These are phyloP conservation scores for Tenualosa ilisha DNA, from an alignment of 2,797 vertebrate genomes.

Conservation along the genomic window DNA sequence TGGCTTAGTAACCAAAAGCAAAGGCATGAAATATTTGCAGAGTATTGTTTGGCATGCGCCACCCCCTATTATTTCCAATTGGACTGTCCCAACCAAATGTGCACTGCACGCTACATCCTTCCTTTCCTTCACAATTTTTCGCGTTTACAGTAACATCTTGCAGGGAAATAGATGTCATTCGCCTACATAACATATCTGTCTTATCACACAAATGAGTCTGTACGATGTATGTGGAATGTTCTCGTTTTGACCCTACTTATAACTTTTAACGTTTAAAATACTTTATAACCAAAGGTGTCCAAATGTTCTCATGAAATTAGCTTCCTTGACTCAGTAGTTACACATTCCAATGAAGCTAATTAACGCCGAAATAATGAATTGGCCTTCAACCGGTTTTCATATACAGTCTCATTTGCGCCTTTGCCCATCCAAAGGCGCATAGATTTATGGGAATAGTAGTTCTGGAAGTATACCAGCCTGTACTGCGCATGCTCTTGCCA, in stretches of 20 bases:
- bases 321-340: neutral
- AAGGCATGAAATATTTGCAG: neutral
- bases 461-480: neutral
- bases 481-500: neutral
- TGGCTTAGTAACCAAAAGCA: neutral
- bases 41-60: neutral
- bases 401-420: neutral
- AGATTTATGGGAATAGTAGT: slow-evolving; percentile 1
- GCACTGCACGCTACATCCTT: neutral
- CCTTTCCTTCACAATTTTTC: neutral
- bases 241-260: neutral
- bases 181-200: neutral
- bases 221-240: neutral
- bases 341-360: neutral
- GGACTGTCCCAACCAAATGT: slow-evolving; percentile 33
- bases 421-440: neutral
- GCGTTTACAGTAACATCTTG: neutral
- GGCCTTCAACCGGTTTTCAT: neutral
- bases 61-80: slow-evolving; percentile 32
- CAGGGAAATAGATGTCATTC: neutral
- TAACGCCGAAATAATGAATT: neutral
- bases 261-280: neutral
- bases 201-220: neutral
- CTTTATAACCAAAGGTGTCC: neutral
- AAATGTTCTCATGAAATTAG: neutral